Evolutionary conservation across 2,888 invertebrate species (phyloP), one percentile per base, ranked within the genome.

Genomic region (Rhorus exstirpatorius): DNA sequence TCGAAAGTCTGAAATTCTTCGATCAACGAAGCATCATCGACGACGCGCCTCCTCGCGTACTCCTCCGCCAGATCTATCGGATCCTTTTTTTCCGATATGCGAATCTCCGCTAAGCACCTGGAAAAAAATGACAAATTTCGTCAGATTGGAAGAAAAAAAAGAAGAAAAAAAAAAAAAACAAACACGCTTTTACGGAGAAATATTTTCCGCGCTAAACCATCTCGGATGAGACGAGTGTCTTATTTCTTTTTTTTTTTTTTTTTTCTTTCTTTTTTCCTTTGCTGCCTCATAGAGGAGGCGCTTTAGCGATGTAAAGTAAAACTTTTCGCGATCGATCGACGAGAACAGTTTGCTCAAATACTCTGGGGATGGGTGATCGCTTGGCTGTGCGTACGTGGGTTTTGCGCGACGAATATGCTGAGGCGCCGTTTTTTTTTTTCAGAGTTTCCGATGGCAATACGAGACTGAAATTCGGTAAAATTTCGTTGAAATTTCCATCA

Each of bases 71-170:
- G 60, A 19, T 81, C 79, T 10, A 46, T 46, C 41, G 51, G 8
- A 21, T 79, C 80, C 51, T 51, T 19, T 60, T 67, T 81, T 21
- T 49, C 1, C 21, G 60, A 21, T 38, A 68, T 21, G 19, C 67
- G 72, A 49, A 75, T 58, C 44, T 67, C 80, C 63, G 83, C 31
- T 7, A 24, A 53, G 44, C 70, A 87, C 77, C 87, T 87, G 87
- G 83, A 87, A 87, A 86, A 84, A 87, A 87, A 86, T 71, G 65
- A 84, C 74, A 87, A 85, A 85, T 55, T 83, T 19, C 70, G 83
- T 86, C 79, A 86, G 82, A 80, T 41, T 60, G 17, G 44, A 1
- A 0, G 44, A 53, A 71, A 38, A 53, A 21, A 55, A 55, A 78
- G 26, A 67, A 26, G 24, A 17, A 7, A 12, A 46, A 31, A 31